phyloP scores from a whole-genome alignment of 1,140 invertebrate species.

The Laupala kohalensis region DNA sequence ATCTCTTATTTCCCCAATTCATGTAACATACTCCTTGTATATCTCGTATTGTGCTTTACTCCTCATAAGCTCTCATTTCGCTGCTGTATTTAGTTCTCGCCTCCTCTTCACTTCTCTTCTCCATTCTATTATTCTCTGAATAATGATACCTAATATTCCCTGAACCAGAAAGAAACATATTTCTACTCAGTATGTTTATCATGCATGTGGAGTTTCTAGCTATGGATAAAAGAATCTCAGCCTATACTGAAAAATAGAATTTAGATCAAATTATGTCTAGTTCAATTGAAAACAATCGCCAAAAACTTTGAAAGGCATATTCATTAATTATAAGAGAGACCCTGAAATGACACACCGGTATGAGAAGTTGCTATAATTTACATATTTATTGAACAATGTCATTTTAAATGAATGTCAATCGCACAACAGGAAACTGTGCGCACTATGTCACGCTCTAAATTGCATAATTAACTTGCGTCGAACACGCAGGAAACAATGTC shows the following conservation, averaged over 20 bases:
- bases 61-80: too few relatives aligned
- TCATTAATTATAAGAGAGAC: background rate
- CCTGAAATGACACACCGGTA: background rate
- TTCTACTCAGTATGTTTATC: too few relatives aligned
- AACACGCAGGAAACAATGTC: background rate
- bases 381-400: background rate
- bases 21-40: too few relatives aligned
- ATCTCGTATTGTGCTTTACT: too few relatives aligned
- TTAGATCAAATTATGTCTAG: background rate
- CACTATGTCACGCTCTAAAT: background rate
- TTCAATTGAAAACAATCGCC: background rate
- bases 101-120: too few relatives aligned
- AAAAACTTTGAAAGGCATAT: background rate
- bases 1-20: too few relatives aligned
- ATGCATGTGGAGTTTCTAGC: too few relatives aligned
- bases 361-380: background rate
- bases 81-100: too few relatives aligned
- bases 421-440: background rate
- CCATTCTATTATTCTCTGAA: too few relatives aligned
- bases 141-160: too few relatives aligned
- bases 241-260: background rate
- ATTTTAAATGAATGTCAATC: background rate
- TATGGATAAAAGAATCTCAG: too few relatives aligned
- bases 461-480: background rate
- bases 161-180: too few relatives aligned